Conservation (phyloP, 2,888 invertebrate genomes). For the Zaprionus obscuricornis region DNA sequence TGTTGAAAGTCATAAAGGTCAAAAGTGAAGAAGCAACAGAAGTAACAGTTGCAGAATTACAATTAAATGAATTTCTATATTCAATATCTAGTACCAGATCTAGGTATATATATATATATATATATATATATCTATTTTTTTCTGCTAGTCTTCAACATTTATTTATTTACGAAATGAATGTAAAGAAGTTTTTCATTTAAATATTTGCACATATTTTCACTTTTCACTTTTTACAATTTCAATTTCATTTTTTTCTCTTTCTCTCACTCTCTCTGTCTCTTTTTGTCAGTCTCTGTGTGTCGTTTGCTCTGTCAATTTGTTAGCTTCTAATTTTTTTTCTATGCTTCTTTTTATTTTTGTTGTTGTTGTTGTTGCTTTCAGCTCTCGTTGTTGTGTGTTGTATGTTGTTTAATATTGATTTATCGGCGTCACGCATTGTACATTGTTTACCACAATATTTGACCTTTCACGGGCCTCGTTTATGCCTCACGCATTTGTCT, state of each 20-base stretch:
- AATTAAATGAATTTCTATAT: no score
- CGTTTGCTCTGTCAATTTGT: no score
- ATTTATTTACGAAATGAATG: slow-evolving; percentile 58
- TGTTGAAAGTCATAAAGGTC: no score
- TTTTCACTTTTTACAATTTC: no score
- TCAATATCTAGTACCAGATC: not conserved
- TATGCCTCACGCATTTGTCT: slow-evolving; percentile 45
- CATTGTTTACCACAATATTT: slow-evolving; percentile 58
- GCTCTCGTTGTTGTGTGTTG: slow-evolving; percentile 26
- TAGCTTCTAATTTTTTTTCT: no score
- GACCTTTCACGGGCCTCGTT: slow-evolving; percentile 47
- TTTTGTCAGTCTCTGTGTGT: no score
- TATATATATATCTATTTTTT: not conserved
- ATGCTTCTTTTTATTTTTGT: slow-evolving; percentile 1
- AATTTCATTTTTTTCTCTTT: slow-evolving; percentile 1
- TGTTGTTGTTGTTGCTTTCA: slow-evolving; percentile 19
- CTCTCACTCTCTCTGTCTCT: slow-evolving; percentile 8
- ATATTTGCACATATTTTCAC: slow-evolving; percentile 69
- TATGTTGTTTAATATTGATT: slow-evolving; percentile 60
- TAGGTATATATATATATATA: not conserved
- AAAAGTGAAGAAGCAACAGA: no score
- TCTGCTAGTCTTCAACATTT: not conserved
- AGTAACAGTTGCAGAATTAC: no score
- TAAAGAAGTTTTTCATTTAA: slow-evolving; percentile 57
- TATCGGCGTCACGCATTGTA: slow-evolving; percentile 56